Evolutionary conservation across 2,113 vertebrate genomes (phyloP).

Genomic region (Ellobius talpinus): DNA sequence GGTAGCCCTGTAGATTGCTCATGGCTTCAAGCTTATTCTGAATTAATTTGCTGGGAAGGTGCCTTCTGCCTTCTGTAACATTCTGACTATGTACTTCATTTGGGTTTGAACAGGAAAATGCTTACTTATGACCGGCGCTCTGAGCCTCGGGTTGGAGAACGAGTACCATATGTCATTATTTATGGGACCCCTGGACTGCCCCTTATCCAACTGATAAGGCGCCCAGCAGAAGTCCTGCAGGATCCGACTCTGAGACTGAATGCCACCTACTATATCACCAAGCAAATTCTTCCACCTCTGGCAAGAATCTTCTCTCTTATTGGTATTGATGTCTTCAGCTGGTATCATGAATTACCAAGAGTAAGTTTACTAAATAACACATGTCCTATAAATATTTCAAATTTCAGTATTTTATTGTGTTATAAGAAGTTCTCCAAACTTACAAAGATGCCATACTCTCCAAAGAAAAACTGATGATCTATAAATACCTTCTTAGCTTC

Average conservation of each 20-base stretch:
- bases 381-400: background rate
- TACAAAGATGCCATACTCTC: background rate
- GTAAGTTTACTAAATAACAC: conserved; percentile 85
- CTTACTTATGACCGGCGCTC: conserved; percentile 94
- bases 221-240: conserved; percentile 94
- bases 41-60: conserved; percentile 9
- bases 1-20: background rate
- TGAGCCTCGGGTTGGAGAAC: conserved; percentile 95
- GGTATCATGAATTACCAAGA: conserved; percentile 97
- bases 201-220: conserved; percentile 97
- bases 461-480: background rate
- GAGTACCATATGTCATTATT: conserved; percentile 97
- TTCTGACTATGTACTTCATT: conserved; percentile 55
- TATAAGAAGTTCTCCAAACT: background rate
- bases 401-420: background rate
- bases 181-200: conserved; percentile 94
- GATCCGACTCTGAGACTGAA: conserved; percentile 94
- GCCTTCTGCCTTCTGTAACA: background rate
- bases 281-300: conserved; percentile 97
- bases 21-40: conserved; percentile 45
- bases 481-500: conserved; percentile 9
- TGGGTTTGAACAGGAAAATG: conserved; percentile 91
- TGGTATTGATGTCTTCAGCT: conserved; percentile 96
- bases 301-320: conserved; percentile 96
- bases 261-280: conserved; percentile 96